Conservation (phyloP, 2,113 vertebrate genomes). For the Sylvia atricapilla region DNA sequence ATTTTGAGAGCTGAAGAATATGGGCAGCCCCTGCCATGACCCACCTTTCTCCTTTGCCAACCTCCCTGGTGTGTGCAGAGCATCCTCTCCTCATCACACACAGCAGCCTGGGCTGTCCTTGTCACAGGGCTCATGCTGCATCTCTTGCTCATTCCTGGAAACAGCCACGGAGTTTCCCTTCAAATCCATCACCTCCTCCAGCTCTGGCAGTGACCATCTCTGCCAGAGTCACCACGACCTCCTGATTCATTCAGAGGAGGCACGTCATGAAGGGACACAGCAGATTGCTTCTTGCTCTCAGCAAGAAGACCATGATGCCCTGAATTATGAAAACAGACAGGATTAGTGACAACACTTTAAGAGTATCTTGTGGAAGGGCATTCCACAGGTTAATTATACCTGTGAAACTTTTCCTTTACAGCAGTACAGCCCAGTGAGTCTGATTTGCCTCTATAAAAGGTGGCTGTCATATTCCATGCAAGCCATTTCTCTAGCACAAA, state of each 20-base stretch:
- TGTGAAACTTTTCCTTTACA: neutral
- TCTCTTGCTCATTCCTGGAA: neutral
- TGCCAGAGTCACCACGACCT: neutral
- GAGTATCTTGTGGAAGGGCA: neutral
- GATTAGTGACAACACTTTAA: neutral
- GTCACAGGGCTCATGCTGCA: neutral
- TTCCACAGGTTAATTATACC: slow-evolving; percentile 32
- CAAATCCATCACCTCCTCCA: neutral
- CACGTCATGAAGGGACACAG: neutral
- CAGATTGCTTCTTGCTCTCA: neutral
- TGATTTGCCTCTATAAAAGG: neutral
- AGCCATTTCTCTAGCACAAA: neutral
- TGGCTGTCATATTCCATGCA: neutral
- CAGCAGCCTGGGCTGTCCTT: neutral
- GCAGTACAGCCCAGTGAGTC: neutral
- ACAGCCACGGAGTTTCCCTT: neutral
- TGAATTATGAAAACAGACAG: slow-evolving; percentile 3
- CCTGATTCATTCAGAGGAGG: neutral
- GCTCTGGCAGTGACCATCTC: neutral
- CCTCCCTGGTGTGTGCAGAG: neutral
- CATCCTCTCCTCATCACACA: neutral
- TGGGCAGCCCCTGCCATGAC: neutral
- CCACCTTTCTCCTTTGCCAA: neutral
- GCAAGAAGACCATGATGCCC: neutral
- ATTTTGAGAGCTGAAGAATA: neutral